A percentile compares a stretch with the other conserved stretches of the same genome.
Evolutionary conservation across 2,113 vertebrate species (phyloP).

Genomic region (Sylvia atricapilla): DNA sequence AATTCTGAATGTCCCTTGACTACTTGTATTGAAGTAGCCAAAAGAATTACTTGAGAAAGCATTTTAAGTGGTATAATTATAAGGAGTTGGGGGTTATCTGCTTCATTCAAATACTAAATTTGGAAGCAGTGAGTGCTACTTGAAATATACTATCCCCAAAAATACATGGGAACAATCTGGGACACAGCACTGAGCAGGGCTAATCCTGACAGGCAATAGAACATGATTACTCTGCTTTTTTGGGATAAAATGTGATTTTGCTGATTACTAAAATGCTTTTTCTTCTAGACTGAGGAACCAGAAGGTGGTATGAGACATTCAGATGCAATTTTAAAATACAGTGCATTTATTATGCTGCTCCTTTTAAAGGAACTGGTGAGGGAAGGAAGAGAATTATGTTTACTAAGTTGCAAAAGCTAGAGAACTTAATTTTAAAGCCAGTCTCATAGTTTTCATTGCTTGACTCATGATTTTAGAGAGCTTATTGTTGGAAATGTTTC

Average conservation of each 20-base stretch:
- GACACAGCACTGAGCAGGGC: background rate
- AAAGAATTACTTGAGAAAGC: background rate
- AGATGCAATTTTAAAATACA: background rate
- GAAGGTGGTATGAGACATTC: background rate
- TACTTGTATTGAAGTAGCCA: background rate
- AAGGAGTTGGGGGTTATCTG: background rate
- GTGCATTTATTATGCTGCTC: background rate
- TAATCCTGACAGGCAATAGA: background rate
- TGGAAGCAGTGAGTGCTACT: background rate
- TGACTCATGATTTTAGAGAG: constrained; percentile 15
- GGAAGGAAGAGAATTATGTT: background rate
- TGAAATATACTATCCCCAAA: background rate
- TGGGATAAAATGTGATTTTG: background rate
- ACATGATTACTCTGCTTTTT: background rate
- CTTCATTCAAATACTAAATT: background rate
- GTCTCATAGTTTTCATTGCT: background rate
- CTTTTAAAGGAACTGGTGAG: background rate
- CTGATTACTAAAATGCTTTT: background rate
- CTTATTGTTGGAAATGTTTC: constrained; percentile 27
- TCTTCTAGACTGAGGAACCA: background rate
- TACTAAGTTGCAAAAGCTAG: background rate
- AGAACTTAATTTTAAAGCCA: constrained; percentile 14
- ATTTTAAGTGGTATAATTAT: background rate
- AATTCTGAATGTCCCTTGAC: background rate
- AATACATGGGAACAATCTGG: background rate